Evolutionary conservation across 2,797 vertebrate species (phyloP).

Genomic region (Menidia menidia): DNA sequence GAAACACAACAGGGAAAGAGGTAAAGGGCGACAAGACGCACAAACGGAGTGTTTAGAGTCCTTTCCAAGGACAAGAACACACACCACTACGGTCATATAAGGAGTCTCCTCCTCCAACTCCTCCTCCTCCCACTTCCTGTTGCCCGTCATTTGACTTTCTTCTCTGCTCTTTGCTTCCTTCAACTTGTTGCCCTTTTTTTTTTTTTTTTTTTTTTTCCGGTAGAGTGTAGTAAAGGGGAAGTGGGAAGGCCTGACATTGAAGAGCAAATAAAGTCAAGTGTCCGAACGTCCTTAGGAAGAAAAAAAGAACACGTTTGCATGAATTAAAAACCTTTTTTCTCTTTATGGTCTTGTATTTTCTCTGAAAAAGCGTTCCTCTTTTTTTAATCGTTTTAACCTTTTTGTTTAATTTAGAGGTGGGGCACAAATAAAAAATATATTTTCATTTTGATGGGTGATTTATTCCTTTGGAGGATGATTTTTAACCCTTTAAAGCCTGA

Average conservation of each 20-base stretch:
- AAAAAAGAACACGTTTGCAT: neutral
- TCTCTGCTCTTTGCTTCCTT: constrained; percentile 19
- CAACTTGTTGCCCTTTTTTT: constrained; percentile 1
- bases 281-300: neutral
- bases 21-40: constrained; percentile 45
- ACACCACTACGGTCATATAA: constrained; percentile 61
- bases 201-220: neutral
- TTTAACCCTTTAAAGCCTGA: no score
- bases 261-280: neutral
- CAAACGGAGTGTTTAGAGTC: constrained; percentile 57
- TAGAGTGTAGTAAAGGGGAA: constrained; percentile 19
- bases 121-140: constrained; percentile 48
- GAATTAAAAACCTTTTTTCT: neutral
- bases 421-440: no score
- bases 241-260: neutral
- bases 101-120: constrained; percentile 58
- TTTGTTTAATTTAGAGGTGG: no score
- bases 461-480: no score
- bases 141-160: constrained; percentile 36
- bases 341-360: no score
- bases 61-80: constrained; percentile 73
- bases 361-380: neutral
- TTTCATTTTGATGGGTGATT: no score
- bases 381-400: neutral
- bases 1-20: constrained; percentile 3